Evolutionary conservation across 2,113 vertebrate genomes (phyloP), one percentile per base, ranked within the genome.

Genomic region (Chionis minor): DNA sequence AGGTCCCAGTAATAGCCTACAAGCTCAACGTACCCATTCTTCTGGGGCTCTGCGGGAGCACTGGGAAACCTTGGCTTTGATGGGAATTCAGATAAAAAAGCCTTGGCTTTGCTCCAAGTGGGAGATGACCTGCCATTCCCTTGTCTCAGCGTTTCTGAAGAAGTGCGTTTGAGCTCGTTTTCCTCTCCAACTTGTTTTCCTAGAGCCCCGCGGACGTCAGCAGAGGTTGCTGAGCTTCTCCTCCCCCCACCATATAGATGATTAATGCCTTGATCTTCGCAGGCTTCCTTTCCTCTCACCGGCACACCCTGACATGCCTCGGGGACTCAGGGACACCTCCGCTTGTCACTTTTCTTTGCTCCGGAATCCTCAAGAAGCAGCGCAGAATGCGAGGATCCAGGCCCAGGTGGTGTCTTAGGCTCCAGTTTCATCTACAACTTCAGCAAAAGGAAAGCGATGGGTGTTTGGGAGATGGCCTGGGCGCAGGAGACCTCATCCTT

Each of bases 11-110:
- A 20, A 14, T 23, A 55, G 4, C 18, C n/a, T 24, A 4, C 0
- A 2, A 51, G 15, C 19, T 9, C 1, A 6, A 9, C 0, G 5
- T 4, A 22, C 9, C 10, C 1, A 0, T 65, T 70, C 45, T 59
- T 30, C n/a, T 18, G 10, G 67, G 30, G 27, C 49, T 63, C 26
- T 1, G 1, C 1, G 0, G 27, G 20, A 72, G 52, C 1, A 1
- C 35, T 2, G 4, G 90, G 47, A 92, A 92, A 56, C 6, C 35
- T 27, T n/a, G 56, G 14, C 40, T 84, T 75, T 67, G 47, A 26
- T 87, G 72, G 86, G 86, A 92, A 92, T 56, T 47, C 35, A 42
- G 8, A 33, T 3, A 32, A 84, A 74, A 85, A 45, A 51, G 19
- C 24, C 7, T 71, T 75, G 82, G 52, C 83, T 75, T 56, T 73